A percentile compares a stretch with the other conserved stretches of the same genome.
phyloP scores from a whole-genome alignment of 2,113 vertebrate species.

The Furnarius figulus region DNA sequence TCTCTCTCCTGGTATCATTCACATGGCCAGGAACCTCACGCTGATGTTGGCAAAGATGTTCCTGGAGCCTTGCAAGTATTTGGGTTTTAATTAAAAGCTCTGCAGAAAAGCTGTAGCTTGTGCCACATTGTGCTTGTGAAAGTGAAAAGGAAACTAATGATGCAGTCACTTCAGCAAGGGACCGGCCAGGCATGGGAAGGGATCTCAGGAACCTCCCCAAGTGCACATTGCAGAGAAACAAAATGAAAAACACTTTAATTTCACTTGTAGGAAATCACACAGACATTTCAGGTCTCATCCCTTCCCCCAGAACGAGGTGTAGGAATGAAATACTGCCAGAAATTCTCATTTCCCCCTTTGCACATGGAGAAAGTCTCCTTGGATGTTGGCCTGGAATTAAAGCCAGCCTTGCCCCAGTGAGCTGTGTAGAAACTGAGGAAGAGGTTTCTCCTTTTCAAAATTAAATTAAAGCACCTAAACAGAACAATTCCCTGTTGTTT shows the following conservation, averaged over 20 bases:
- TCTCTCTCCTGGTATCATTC: not conserved
- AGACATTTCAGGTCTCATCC: not conserved
- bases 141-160: not conserved
- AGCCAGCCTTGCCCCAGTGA: not conserved
- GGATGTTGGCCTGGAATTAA: not conserved
- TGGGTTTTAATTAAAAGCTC: not conserved
- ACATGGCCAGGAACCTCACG: not conserved
- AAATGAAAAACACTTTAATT: not conserved
- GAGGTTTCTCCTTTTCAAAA: not conserved
- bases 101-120: not conserved
- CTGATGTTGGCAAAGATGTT: rapidly evolving
- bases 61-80: not conserved
- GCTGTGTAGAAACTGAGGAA: not conserved
- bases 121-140: not conserved
- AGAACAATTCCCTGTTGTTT: rapidly evolving
- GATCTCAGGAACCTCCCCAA: not conserved
- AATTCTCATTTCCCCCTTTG: not conserved
- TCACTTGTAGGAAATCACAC: not conserved
- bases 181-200: rapidly evolving
- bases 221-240: not conserved
- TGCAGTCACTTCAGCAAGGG: not conserved
- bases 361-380: rapidly evolving
- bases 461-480: not conserved
- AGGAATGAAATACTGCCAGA: not conserved
- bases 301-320: not conserved